These are phyloP conservation scores for Rattus rattus DNA, from an alignment of 2,113 vertebrate species.

Conservation along the genomic window DNA sequence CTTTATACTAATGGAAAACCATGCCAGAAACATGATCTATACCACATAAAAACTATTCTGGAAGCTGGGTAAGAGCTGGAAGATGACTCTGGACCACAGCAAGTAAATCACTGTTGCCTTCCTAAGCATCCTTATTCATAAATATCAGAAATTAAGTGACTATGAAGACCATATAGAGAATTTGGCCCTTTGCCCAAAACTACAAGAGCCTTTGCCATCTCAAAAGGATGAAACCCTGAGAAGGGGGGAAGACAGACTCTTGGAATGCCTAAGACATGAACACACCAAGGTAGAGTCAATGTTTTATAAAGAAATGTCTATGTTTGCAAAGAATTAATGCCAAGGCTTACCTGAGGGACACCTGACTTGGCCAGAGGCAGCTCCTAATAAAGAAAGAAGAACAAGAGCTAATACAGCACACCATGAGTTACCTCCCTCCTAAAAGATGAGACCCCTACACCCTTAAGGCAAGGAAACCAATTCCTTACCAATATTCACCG, in stretches of 20 bases:
- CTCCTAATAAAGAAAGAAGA: constrained; percentile 77
- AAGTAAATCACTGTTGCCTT: constrained; percentile 37
- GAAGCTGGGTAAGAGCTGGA: constrained; percentile 3
- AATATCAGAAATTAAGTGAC: constrained; percentile 15
- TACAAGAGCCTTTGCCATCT: neutral
- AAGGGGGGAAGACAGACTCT: neutral
- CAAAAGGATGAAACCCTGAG: constrained; percentile 3
- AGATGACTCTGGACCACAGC: neutral
- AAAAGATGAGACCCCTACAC: constrained; percentile 16
- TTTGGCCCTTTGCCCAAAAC: neutral
- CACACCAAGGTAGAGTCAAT: neutral
- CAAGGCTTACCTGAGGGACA: constrained; percentile 76
- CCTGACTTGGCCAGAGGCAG: constrained; percentile 77
- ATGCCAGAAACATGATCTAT: neutral
- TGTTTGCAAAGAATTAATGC: constrained; percentile 59
- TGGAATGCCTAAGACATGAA: constrained; percentile 32
- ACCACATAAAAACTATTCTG: neutral
- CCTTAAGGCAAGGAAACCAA: neutral
- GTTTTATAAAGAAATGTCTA: constrained; percentile 48
- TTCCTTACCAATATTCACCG: neutral
- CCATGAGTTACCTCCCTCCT: neutral
- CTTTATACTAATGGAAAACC: neutral
- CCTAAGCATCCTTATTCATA: neutral
- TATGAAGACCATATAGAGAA: neutral
- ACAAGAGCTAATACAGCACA: constrained; percentile 54